phyloP scores from a whole-genome alignment of 2,797 vertebrate genomes.

The Anguilla marmorata region DNA sequence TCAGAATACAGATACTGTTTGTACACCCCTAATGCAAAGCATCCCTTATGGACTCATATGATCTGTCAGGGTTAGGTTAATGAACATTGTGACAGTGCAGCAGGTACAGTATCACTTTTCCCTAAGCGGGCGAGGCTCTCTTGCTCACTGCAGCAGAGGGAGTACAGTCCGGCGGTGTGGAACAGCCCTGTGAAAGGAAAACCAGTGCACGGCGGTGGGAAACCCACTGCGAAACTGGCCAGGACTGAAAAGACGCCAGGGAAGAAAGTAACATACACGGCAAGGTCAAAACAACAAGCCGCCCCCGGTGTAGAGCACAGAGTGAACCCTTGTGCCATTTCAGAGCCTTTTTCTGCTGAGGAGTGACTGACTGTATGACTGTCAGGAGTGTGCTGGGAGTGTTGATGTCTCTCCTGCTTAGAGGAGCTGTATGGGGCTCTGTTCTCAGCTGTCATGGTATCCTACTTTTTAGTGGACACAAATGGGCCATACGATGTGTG shows the following conservation, averaged over 20 bases:
- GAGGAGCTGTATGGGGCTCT: background rate
- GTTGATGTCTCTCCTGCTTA: background rate
- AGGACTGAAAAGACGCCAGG: background rate
- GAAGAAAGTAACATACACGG: background rate
- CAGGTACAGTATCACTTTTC: background rate
- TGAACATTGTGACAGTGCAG: background rate
- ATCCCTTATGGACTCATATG: background rate
- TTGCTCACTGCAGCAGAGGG: background rate
- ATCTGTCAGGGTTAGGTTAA: background rate
- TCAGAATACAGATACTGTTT: background rate
- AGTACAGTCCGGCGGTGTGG: background rate
- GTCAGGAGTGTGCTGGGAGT: background rate
- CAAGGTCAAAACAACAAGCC: constrained; percentile 4
- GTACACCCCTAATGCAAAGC: too few relatives aligned
- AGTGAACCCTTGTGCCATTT: background rate
- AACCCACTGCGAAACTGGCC: background rate
- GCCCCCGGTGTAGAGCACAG: background rate
- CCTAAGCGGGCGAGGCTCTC: background rate
- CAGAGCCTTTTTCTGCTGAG: background rate
- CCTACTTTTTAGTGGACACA: background rate
- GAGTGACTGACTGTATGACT: background rate
- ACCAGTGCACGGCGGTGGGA: background rate
- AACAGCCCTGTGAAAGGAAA: background rate
- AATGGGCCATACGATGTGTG: background rate
- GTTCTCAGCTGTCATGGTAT: background rate